A percentile compares a stretch with the other conserved stretches of the same genome.
phyloP scores from a whole-genome alignment of 2,113 vertebrate species.

The Myrmophylax atrothorax region DNA sequence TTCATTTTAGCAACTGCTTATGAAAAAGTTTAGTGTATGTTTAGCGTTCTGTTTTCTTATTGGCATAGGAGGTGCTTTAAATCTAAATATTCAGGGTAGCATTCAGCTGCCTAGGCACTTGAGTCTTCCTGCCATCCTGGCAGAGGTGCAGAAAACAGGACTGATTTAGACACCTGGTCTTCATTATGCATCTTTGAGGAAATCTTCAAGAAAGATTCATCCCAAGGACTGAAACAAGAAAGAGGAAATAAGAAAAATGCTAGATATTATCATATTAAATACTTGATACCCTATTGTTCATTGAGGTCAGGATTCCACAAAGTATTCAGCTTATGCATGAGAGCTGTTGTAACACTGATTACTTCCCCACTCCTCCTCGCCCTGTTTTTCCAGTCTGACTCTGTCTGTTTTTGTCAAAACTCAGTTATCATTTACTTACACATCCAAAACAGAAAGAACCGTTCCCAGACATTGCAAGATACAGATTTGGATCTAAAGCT shows the following conservation, averaged over 20 bases:
- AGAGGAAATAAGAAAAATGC: background rate
- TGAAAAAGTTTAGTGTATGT: background rate
- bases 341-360: background rate
- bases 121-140: background rate
- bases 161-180: background rate
- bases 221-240: background rate
- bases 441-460: background rate
- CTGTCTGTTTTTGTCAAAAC: background rate
- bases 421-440: background rate
- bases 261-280: background rate
- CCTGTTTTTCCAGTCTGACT: background rate
- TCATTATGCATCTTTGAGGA: background rate
- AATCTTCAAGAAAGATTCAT: background rate
- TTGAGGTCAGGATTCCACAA: background rate
- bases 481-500: background rate
- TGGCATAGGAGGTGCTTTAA: background rate
- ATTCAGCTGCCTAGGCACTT: background rate
- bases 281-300: background rate
- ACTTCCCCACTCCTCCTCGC: rapidly evolving
- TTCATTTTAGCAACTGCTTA: background rate
- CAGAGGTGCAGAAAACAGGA: background rate
- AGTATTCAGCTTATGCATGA: background rate
- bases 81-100: background rate
- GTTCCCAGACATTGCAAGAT: background rate
- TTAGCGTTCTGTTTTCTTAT: background rate